Evolutionary conservation across 53 echinoderm and acorn worm genomes (phyloP).

Genomic region (Paelopatides confundens): DNA sequence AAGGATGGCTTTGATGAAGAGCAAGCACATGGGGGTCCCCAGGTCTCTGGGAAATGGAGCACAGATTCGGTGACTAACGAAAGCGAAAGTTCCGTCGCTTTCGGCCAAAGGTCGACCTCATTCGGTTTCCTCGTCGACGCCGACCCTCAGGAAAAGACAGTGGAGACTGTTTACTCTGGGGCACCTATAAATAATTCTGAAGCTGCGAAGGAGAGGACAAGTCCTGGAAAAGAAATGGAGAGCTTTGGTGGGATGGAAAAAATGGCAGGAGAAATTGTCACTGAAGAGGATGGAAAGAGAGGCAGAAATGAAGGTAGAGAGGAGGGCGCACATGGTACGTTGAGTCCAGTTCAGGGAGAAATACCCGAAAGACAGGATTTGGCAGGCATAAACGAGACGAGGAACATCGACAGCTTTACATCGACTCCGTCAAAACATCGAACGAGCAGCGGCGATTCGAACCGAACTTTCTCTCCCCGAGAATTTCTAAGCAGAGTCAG

Average conservation of each 20-base stretch:
- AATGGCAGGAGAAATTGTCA: not conserved
- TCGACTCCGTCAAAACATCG: not conserved
- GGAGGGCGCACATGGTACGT: not conserved
- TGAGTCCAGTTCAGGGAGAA: not conserved
- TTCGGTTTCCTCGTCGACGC: not conserved
- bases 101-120: not conserved
- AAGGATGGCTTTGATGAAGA: not conserved
- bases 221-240: not conserved
- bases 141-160: not conserved
- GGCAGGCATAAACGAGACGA: not conserved
- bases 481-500: not conserved
- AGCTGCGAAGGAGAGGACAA: constrained; percentile 30
- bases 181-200: not conserved
- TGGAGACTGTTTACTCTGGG: not conserved
- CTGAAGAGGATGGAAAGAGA: not conserved
- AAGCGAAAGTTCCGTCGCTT: constrained; percentile 30
- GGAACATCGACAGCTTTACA: not conserved
- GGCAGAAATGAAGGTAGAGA: not conserved
- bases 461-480: not conserved
- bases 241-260: not conserved
- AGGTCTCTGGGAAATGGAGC: constrained; percentile 7
- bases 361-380: not conserved
- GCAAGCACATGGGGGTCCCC: not conserved
- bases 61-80: not conserved
- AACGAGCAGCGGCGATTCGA: constrained; percentile 6